Conservation (phyloP, 2,113 vertebrate genomes). For the Ammodytes marinus region DNA sequence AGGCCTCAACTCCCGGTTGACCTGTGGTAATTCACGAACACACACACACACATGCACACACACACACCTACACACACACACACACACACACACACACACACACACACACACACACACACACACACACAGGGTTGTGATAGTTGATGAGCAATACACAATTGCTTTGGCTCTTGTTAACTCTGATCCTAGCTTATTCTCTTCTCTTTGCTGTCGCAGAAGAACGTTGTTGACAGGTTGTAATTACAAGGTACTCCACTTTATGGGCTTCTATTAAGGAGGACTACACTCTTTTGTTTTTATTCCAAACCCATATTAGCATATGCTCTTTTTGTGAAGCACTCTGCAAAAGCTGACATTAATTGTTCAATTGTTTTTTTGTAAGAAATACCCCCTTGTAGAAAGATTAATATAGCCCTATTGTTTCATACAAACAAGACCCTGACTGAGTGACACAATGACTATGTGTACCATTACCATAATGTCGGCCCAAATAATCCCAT, state of each 20-base stretch:
- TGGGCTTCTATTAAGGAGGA: not conserved
- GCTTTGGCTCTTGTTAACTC: conserved; percentile 40
- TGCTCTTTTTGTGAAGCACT: not conserved
- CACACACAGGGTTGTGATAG: conserved; percentile 15
- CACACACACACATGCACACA: conserved; percentile 9
- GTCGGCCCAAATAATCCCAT: not conserved
- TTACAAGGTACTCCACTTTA: conserved; percentile 4
- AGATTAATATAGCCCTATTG: not conserved
- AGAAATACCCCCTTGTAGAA: not conserved
- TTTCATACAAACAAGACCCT: not conserved
- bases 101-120: too few species aligned
- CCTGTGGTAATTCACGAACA: conserved; percentile 29
- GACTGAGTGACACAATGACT: not conserved
- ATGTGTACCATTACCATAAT: not conserved
- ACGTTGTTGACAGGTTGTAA: conserved; percentile 24
- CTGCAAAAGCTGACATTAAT: not conserved
- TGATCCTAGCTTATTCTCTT: conserved; percentile 19
- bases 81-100: conserved; percentile 19
- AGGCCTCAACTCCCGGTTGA: conserved; percentile 37
- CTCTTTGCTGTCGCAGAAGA: not conserved
- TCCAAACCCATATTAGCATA: not conserved
- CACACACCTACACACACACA: conserved; percentile 17
- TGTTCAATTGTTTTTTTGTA: not conserved
- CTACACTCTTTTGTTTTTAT: not conserved
- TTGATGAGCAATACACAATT: not conserved